Evolutionary conservation across 2,888 invertebrate genomes (phyloP).

Genomic region (Chymomyza caudatula): DNA sequence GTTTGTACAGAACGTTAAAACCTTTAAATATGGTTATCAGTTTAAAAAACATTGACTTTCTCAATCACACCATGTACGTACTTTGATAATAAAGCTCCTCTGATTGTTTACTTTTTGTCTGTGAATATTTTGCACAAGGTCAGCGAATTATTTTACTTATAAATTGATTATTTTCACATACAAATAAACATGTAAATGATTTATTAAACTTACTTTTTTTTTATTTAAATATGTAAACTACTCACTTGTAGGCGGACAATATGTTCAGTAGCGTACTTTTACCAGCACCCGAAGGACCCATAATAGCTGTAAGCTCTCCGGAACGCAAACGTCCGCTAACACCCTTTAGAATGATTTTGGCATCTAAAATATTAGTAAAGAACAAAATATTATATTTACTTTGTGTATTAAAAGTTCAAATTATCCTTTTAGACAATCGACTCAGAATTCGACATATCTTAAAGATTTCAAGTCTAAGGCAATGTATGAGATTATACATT

Average conservation of each 20-base stretch:
- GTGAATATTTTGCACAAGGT: slow-evolving; percentile 1
- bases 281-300: slow-evolving; percentile 97
- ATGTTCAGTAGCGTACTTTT: slow-evolving; percentile 96
- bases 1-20: not conserved
- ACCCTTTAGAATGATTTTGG: slow-evolving; percentile 91
- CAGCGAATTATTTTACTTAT: slow-evolving; percentile 3
- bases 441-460: too few relatives aligned
- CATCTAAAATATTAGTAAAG: slow-evolving; percentile 81
- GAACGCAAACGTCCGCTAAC: slow-evolving; percentile 93
- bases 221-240: slow-evolving; percentile 47
- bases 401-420: too few relatives aligned
- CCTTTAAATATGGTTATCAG: not conserved
- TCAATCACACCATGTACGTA: not conserved
- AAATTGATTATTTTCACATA: not conserved
- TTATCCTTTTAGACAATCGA: too few relatives aligned
- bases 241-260: slow-evolving; percentile 96
- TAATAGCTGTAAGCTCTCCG: slow-evolving; percentile 96
- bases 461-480: too few relatives aligned
- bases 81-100: not conserved
- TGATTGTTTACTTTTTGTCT: not conserved
- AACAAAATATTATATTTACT: not conserved
- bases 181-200: not conserved
- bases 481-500: too few relatives aligned
- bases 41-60: not conserved
- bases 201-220: not conserved